Evolutionary conservation across 2,797 vertebrate genomes (phyloP).

Genomic region (Phrynocephalus guinanensis): DNA sequence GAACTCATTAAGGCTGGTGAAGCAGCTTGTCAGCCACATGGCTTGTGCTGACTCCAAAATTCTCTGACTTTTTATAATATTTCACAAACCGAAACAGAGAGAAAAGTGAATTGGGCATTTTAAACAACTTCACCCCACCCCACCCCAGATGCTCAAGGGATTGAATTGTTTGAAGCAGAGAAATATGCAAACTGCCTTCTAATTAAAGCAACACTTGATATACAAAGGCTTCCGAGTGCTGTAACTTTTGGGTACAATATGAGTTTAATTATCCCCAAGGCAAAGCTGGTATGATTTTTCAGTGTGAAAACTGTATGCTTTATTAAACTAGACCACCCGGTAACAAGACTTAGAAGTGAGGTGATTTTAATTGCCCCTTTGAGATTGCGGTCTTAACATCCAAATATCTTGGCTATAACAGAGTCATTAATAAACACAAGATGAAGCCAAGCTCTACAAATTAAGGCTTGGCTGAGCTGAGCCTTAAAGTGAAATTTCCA

Average conservation of each 20-base stretch:
- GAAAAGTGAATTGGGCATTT: conserved; percentile 34
- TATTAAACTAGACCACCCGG: conserved; percentile 60
- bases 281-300: conserved; percentile 55
- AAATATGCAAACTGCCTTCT: conserved; percentile 67
- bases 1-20: conserved; percentile 38
- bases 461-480: not conserved
- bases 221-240: conserved; percentile 55
- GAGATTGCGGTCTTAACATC: conserved; percentile 62
- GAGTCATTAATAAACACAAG: conserved; percentile 57
- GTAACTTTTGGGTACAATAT: conserved; percentile 61
- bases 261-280: conserved; percentile 65
- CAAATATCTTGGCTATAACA: conserved; percentile 57
- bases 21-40: not conserved
- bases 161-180: conserved; percentile 36
- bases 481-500: conserved; percentile 8
- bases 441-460: conserved; percentile 53
- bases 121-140: conserved; percentile 39
- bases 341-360: conserved; percentile 55
- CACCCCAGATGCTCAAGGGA: conserved; percentile 41
- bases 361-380: conserved; percentile 56
- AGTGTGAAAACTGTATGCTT: conserved; percentile 50
- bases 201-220: conserved; percentile 65
- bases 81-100: conserved; percentile 49
- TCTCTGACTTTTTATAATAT: conserved; percentile 36
- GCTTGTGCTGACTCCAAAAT: conserved; percentile 30